These are phyloP conservation scores for Macrobrachium nipponense DNA, from an alignment of 1,140 invertebrate genomes.

Conservation along the genomic window DNA sequence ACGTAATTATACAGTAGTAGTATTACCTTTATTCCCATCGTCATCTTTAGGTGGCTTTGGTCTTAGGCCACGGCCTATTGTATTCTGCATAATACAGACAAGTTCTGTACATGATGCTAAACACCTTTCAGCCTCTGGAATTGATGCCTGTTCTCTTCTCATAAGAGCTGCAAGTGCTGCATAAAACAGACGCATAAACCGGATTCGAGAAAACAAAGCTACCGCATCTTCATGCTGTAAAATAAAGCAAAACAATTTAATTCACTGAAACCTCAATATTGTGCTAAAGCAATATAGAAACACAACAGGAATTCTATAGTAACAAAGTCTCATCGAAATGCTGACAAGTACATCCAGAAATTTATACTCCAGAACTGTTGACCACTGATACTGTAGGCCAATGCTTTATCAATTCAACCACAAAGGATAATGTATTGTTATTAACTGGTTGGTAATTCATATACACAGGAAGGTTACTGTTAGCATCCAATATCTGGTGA, in stretches of 20 bases:
- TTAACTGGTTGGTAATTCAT: no score
- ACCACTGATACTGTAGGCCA: no score
- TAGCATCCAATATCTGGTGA: no score
- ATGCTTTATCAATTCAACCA: no score
- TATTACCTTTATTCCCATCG: constrained; percentile 65
- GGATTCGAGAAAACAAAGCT: constrained; percentile 83
- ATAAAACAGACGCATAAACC: constrained; percentile 87
- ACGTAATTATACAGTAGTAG: not conserved
- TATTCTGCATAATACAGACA: constrained; percentile 83
- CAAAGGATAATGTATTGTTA: no score
- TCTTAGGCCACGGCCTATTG: constrained; percentile 80
- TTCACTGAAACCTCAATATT: not conserved
- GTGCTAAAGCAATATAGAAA: not conserved
- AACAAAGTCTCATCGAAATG: no score
- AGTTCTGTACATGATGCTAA: constrained; percentile 80
- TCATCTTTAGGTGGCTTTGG: constrained; percentile 70
- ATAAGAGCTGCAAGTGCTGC: constrained; percentile 80
- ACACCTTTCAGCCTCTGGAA: constrained; percentile 77
- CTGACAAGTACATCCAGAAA: no score
- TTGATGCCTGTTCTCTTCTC: constrained; percentile 72
- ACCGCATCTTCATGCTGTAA: constrained; percentile 69
- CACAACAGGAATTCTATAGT: no score
- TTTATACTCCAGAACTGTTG: no score
- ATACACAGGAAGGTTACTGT: no score
- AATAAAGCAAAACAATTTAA: not conserved